Evolutionary conservation across 2,888 invertebrate genomes (phyloP).

Genomic region (Pammene fasciana): DNA sequence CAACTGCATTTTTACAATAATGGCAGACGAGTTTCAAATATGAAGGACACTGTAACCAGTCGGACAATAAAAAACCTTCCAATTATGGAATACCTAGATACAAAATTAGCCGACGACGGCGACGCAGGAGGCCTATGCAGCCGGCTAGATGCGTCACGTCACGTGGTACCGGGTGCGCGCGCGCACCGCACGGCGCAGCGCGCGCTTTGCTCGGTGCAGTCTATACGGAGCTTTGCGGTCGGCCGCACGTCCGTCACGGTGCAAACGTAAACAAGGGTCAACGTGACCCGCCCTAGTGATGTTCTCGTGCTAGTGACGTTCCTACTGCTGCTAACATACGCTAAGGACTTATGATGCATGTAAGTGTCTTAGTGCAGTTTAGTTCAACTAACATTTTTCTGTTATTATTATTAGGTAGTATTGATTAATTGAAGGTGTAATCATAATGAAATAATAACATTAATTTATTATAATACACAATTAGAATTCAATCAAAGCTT

Average conservation of each 20-base stretch:
- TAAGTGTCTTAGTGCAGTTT: constrained; percentile 56
- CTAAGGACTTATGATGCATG: constrained; percentile 74
- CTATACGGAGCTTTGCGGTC: constrained; percentile 56
- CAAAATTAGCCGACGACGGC: constrained; percentile 38
- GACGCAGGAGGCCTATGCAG: constrained; percentile 38
- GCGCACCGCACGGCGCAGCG: constrained; percentile 42
- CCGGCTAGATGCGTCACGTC: constrained; percentile 30
- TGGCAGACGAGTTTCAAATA: constrained; percentile 26
- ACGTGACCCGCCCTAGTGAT: constrained; percentile 66
- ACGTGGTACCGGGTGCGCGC: constrained; percentile 43
- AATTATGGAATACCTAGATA: constrained; percentile 38
- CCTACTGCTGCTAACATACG: constrained; percentile 50
- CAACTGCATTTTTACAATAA: constrained; percentile 20
- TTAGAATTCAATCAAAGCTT: constrained; percentile 45
- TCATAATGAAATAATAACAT: not conserved
- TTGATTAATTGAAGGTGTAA: not conserved
- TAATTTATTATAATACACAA: constrained; percentile 1
- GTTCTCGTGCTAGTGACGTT: constrained; percentile 70
- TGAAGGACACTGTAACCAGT: constrained; percentile 32
- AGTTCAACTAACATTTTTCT: not conserved
- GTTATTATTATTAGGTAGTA: not conserved
- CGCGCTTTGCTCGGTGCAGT: constrained; percentile 51
- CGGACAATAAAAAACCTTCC: constrained; percentile 29
- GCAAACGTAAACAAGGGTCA: constrained; percentile 63
- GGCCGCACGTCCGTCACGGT: constrained; percentile 54